These are phyloP conservation scores for Micronisus gabar DNA, from an alignment of 2,113 vertebrate species.

Conservation along the genomic window DNA sequence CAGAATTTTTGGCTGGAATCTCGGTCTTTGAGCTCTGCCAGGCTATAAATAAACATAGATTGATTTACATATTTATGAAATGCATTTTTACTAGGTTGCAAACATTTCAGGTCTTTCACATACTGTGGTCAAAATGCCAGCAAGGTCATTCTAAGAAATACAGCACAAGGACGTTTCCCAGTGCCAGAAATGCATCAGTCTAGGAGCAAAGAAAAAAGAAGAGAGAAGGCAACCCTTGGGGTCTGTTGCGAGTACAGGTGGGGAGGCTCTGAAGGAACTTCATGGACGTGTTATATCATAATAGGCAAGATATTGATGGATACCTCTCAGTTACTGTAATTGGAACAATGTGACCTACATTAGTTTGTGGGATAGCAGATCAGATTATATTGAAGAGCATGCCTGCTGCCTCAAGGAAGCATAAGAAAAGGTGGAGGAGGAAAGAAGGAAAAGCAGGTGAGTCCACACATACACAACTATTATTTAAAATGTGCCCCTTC, in stretches of 20 bases:
- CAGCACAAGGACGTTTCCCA: neutral
- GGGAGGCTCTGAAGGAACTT: neutral
- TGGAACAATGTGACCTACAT: neutral
- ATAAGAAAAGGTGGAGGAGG: neutral
- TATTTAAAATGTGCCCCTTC: neutral
- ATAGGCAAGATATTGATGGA: neutral
- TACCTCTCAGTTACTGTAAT: neutral
- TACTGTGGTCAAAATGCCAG: neutral
- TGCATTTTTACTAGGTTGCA: conserved; percentile 27
- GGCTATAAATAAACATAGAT: conserved; percentile 63
- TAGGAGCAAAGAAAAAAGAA: neutral
- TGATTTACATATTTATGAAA: conserved; percentile 70
- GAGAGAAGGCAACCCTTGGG: neutral
- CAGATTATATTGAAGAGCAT: neutral
- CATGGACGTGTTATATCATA: neutral
- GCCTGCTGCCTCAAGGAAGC: neutral
- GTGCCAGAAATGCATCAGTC: neutral
- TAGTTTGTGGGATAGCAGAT: neutral
- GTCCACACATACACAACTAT: neutral
- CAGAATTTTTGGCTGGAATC: conserved; percentile 27
- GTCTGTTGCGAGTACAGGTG: neutral
- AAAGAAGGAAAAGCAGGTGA: neutral
- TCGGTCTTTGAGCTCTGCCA: conserved; percentile 31
- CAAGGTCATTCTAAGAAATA: conserved; percentile 43
- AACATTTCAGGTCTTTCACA: neutral